Percentiles rank a stretch among this genome's conserved stretches.
Conservation (phyloP, 2,797 vertebrate species). For the Pantherophis alleghaniensis region DNA sequence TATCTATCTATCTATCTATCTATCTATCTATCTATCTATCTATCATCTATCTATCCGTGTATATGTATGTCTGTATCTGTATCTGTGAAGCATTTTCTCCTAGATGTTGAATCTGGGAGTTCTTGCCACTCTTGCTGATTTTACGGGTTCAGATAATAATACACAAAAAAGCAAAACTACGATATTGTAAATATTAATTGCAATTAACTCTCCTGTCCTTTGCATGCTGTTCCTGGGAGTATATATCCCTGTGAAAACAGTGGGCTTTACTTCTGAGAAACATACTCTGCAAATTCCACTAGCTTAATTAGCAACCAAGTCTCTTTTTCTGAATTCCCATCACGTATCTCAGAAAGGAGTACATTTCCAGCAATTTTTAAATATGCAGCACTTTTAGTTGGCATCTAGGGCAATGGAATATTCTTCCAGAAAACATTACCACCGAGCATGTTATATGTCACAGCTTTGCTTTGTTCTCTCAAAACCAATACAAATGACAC, state of each 20-base stretch:
- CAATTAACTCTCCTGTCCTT: background rate
- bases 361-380: background rate
- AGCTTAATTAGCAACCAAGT: background rate
- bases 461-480: background rate
- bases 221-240: background rate
- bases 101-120: background rate
- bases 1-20: too few relatives aligned
- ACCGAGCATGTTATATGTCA: background rate
- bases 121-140: background rate
- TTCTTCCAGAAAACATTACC: background rate
- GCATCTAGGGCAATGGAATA: background rate
- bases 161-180: background rate
- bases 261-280: background rate
- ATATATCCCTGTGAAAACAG: background rate
- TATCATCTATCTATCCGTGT: too few relatives aligned
- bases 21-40: too few relatives aligned
- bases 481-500: background rate
- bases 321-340: background rate
- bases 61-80: background rate
- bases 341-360: background rate
- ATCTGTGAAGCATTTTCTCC: background rate
- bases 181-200: background rate
- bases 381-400: background rate
- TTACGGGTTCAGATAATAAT: background rate
- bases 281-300: background rate